A percentile compares a stretch with the other conserved stretches of the same genome.
phyloP scores from a whole-genome alignment of 2,113 vertebrate genomes.

The Aplodontia rufa region DNA sequence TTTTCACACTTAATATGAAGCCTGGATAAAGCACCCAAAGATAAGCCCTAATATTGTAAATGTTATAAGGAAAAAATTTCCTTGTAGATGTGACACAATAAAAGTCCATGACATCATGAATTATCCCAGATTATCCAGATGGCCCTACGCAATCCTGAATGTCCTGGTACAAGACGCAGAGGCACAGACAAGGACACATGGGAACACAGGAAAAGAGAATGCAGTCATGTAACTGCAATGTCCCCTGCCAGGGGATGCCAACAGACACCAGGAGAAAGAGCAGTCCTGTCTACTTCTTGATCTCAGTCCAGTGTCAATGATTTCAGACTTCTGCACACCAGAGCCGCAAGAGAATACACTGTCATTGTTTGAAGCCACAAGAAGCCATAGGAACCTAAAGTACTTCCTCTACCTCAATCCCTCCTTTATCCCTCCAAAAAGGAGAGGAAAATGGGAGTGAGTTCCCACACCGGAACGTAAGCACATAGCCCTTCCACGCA shows the following conservation, averaged over 20 bases:
- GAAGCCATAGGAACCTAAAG: not conserved
- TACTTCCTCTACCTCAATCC: not conserved
- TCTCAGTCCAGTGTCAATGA: not conserved
- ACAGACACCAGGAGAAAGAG: not conserved
- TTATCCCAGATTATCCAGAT: not conserved
- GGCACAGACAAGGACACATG: not conserved
- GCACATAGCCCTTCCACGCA: not conserved
- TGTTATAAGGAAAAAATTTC: not conserved
- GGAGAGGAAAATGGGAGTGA: not conserved
- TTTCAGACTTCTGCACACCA: not conserved
- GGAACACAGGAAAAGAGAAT: not conserved
- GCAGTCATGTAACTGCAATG: not conserved
- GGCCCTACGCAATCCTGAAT: not conserved
- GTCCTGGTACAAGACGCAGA: not conserved
- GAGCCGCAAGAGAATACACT: not conserved
- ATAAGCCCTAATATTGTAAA: not conserved
- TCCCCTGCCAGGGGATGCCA: too few species aligned
- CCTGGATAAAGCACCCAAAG: not conserved
- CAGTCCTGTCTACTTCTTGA: not conserved
- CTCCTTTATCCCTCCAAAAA: accelerated
- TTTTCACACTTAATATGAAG: not conserved
- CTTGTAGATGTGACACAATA: not conserved
- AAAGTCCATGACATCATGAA: not conserved
- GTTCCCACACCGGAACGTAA: accelerated
- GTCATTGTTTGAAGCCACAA: not conserved